These are phyloP conservation scores for Psix sp. DNA, from an alignment of 1,140 invertebrate genomes.

Conservation along the genomic window DNA sequence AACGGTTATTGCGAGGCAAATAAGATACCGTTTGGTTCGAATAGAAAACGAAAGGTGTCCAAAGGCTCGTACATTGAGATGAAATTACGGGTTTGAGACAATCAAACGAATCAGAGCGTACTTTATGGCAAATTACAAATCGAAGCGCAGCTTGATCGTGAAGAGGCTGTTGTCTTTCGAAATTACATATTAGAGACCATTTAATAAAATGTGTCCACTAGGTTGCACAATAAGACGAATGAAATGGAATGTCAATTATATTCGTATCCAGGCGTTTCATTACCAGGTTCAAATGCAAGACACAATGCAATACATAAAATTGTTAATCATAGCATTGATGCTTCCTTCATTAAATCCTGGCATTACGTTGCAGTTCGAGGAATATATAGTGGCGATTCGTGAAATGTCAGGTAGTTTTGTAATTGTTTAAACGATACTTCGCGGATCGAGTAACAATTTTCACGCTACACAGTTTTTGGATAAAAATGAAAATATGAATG, in stretches of 20 bases:
- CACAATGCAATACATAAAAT: conserved; percentile 13
- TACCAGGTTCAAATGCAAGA: neutral
- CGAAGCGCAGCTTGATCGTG: conserved; percentile 17
- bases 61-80: conserved; percentile 28
- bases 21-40: conserved; percentile 22
- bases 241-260: conserved; percentile 38
- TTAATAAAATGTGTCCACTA: conserved; percentile 33
- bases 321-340: conserved; percentile 10
- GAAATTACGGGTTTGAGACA: conserved; percentile 57
- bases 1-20: conserved; percentile 21
- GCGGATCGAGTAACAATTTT: too few species aligned
- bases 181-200: conserved; percentile 9
- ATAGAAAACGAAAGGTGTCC: conserved; percentile 54
- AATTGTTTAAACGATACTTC: conserved; percentile 17
- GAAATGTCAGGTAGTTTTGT: conserved; percentile 39
- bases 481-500: too few species aligned
- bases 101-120: conserved; percentile 61
- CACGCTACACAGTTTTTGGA: too few species aligned
- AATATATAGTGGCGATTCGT: conserved; percentile 18
- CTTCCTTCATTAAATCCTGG: conserved; percentile 14
- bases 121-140: conserved; percentile 51
- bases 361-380: neutral
- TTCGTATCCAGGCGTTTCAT: conserved; percentile 2
- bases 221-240: conserved; percentile 28
- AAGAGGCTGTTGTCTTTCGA: conserved; percentile 54